phyloP scores from a whole-genome alignment of 2,797 vertebrate genomes.

The Gymnocypris eckloni region DNA sequence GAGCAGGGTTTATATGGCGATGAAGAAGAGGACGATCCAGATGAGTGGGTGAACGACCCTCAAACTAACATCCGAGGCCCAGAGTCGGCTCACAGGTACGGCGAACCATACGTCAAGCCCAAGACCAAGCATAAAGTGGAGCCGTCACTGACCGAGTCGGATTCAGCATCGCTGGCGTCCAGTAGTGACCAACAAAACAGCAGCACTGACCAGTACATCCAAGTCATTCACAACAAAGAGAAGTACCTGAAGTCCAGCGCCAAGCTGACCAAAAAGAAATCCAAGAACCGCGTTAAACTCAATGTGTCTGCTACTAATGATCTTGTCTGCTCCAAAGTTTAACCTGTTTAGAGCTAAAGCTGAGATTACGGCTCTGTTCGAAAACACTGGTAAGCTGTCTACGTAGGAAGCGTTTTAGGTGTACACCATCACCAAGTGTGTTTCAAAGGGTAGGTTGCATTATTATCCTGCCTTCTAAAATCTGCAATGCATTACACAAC shows the following conservation, averaged over 20 bases:
- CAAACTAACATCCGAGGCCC: slow-evolving; percentile 71
- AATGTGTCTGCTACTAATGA: slow-evolving; percentile 75
- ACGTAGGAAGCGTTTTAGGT: neutral
- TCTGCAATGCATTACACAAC: neutral
- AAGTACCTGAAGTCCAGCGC: slow-evolving; percentile 75
- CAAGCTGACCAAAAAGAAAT: slow-evolving; percentile 79
- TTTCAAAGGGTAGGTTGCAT: neutral
- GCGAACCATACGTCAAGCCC: slow-evolving; percentile 74
- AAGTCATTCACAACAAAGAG: slow-evolving; percentile 87
- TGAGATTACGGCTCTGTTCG: neutral
- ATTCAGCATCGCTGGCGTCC: slow-evolving; percentile 87
- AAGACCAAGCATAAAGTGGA: slow-evolving; percentile 79
- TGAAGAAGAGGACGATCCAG: slow-evolving; percentile 69
- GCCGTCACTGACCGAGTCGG: slow-evolving; percentile 85
- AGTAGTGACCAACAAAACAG: slow-evolving; percentile 93
- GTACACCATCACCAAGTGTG: neutral
- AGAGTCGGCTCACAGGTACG: slow-evolving; percentile 67
- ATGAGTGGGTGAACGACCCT: slow-evolving; percentile 69
- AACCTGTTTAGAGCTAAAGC: slow-evolving; percentile 48
- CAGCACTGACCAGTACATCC: slow-evolving; percentile 89
- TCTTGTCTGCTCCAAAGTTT: slow-evolving; percentile 91
- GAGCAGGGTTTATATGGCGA: slow-evolving; percentile 60
- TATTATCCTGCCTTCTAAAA: neutral
- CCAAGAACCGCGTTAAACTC: slow-evolving; percentile 71
- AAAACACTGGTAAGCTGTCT: neutral